phyloP scores from a whole-genome alignment of 2,113 vertebrate genomes.

The Clarias macrocephalus region DNA sequence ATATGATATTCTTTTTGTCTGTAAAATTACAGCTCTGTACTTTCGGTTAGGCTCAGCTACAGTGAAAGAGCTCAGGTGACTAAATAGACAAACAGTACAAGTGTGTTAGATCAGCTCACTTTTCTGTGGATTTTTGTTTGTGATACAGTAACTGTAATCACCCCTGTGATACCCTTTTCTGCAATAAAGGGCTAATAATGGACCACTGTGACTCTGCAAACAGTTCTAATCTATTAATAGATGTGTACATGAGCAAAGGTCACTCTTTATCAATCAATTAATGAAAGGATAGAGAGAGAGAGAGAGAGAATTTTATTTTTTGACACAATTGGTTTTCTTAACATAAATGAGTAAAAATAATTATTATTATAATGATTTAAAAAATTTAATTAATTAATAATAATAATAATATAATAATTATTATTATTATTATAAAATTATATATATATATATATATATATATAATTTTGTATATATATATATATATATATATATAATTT shows the following conservation, averaged over 20 bases:
- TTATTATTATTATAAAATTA: too few species aligned
- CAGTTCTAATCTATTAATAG: constrained; percentile 34
- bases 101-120: neutral
- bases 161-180: neutral
- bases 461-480: too few species aligned
- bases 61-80: neutral
- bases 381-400: too few species aligned
- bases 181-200: constrained; percentile 6
- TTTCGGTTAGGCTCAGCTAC: neutral
- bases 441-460: too few species aligned
- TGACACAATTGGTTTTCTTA: neutral
- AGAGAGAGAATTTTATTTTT: neutral
- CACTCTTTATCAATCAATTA: neutral
- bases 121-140: neutral
- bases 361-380: too few species aligned
- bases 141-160: neutral
- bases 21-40: neutral
- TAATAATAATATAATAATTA: too few species aligned
- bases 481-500: too few species aligned
- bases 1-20: neutral
- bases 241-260: constrained; percentile 34
- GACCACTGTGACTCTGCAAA: constrained; percentile 14
- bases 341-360: too few species aligned
- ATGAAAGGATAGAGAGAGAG: neutral
- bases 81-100: neutral